Percentiles rank a stretch among this genome's conserved stretches.
Evolutionary conservation across 2,888 invertebrate genomes (phyloP).

Genomic region (Macrosiphum euphorbiae): DNA sequence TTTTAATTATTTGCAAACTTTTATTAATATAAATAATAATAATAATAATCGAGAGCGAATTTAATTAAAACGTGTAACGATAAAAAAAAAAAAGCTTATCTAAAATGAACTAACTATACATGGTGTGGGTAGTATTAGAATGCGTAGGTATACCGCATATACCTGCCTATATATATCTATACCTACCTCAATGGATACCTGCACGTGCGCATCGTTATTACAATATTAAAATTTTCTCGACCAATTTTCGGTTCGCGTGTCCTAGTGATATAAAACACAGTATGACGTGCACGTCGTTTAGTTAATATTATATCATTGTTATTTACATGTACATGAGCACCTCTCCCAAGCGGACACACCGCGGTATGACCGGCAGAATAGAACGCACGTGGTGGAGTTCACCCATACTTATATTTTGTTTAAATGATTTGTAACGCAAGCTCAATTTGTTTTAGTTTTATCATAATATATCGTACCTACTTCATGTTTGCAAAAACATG

Average conservation of each 20-base stretch:
- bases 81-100: background rate
- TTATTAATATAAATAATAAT: background rate
- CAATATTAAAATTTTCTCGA: background rate
- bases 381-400: background rate
- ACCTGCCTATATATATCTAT: background rate
- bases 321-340: background rate
- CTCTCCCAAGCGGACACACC: background rate
- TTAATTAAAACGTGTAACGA: background rate
- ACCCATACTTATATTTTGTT: background rate
- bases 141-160: too few relatives aligned
- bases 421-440: background rate
- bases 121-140: background rate
- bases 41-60: background rate
- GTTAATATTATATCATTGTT: background rate
- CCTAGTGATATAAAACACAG: background rate
- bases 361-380: background rate
- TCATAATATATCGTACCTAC: background rate
- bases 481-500: background rate
- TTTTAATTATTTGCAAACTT: background rate
- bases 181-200: too few relatives aligned
- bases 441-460: background rate
- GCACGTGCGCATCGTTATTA: background rate
- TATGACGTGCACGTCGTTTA: background rate
- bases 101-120: background rate
- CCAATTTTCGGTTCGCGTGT: background rate